phyloP scores from a whole-genome alignment of 2,797 vertebrate genomes.

The Selene dorsalis region DNA sequence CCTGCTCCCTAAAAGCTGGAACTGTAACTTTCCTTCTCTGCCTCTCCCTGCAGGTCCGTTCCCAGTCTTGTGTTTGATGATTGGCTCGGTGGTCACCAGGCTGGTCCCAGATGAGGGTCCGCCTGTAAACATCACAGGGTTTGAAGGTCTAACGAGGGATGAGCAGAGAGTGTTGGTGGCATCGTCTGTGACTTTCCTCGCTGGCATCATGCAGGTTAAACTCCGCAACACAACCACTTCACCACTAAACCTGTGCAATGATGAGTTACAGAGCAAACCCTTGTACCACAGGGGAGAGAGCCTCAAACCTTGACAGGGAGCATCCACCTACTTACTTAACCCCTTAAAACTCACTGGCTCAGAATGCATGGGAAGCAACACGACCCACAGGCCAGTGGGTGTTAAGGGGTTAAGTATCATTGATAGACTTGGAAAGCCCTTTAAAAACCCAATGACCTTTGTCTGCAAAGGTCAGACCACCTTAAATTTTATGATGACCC shows the following conservation, averaged over 20 bases:
- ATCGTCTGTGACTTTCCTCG: conserved; percentile 88
- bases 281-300: too few relatives aligned
- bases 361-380: too few relatives aligned
- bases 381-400: too few relatives aligned
- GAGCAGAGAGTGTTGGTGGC: conserved; percentile 88
- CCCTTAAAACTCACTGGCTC: too few relatives aligned
- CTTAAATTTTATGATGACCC: neutral
- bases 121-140: conserved; percentile 74
- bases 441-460: too few relatives aligned
- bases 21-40: neutral
- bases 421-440: neutral
- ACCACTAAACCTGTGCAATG: too few relatives aligned
- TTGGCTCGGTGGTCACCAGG: conserved; percentile 88
- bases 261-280: neutral
- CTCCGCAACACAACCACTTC: neutral
- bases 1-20: neutral
- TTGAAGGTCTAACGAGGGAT: conserved; percentile 76
- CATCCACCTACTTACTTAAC: too few relatives aligned
- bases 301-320: too few relatives aligned
- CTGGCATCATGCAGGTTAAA: conserved; percentile 92
- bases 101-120: conserved; percentile 80
- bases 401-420: too few relatives aligned
- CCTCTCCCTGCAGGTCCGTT: conserved; percentile 87
- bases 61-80: conserved; percentile 94
- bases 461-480: neutral